A percentile compares a stretch with the other conserved stretches of the same genome.
Evolutionary conservation across 2,797 vertebrate genomes (phyloP).

Genomic region (Propithecus deckenii): DNA sequence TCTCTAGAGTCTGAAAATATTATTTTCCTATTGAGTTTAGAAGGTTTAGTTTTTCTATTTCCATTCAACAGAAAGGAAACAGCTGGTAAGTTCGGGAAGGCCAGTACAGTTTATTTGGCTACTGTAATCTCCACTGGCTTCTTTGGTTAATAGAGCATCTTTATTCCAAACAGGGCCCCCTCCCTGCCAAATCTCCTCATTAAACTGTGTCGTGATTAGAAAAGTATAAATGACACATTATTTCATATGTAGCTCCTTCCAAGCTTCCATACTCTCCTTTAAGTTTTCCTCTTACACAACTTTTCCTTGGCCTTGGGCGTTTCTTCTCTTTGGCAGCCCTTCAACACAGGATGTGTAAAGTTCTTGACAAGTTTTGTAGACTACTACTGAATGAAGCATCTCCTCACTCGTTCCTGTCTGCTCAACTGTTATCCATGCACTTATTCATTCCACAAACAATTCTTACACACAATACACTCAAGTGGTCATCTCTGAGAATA

Average conservation of each 20-base stretch:
- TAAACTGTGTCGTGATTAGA: conserved; percentile 46
- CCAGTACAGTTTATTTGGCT: conserved; percentile 59
- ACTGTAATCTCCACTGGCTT: conserved; percentile 46
- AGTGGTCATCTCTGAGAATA: background rate
- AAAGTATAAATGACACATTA: conserved; percentile 64
- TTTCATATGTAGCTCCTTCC: conserved; percentile 20
- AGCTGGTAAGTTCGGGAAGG: conserved; percentile 66
- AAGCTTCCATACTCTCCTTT: conserved; percentile 46
- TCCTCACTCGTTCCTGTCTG: background rate
- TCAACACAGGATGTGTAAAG: background rate
- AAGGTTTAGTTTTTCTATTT: conserved; percentile 66
- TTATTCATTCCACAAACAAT: background rate
- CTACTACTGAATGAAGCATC: background rate
- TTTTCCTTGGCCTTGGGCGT: conserved; percentile 27
- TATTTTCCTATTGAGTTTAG: conserved; percentile 65
- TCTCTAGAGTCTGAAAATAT: conserved; percentile 65
- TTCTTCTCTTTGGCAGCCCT: conserved; percentile 3
- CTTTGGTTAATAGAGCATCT: conserved; percentile 53
- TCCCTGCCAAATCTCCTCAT: conserved; percentile 55
- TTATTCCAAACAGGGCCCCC: background rate
- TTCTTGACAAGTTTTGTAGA: background rate
- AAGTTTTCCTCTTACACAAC: conserved; percentile 56
- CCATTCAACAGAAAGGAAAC: conserved; percentile 69
- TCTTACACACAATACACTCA: background rate
- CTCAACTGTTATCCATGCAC: background rate